phyloP scores from a whole-genome alignment of 2,888 invertebrate species.

The Melieria crassipennis region DNA sequence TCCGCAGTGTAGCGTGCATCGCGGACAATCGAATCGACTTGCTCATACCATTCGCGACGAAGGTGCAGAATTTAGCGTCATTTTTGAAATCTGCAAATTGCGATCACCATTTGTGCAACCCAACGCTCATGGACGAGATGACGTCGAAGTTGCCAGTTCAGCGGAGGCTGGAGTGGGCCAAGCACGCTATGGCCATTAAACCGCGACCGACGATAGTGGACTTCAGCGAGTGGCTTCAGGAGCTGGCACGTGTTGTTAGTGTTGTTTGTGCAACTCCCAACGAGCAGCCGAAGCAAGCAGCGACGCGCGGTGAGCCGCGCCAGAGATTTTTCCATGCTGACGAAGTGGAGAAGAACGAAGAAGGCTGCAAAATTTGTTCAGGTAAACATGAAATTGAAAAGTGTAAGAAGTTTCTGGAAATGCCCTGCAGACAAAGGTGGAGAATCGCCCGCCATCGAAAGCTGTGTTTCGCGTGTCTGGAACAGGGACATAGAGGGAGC shows the following conservation, averaged over 20 bases:
- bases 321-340: conserved; percentile 4
- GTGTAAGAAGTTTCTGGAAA: conserved; percentile 12
- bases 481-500: conserved; percentile 14
- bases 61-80: conserved; percentile 37
- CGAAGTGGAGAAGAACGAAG: conserved; percentile 1
- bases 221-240: conserved; percentile 37
- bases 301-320: conserved; percentile 9
- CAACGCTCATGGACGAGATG: conserved; percentile 36
- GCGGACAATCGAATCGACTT: no score
- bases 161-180: conserved; percentile 32
- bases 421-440: conserved; percentile 17
- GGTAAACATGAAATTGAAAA: not conserved
- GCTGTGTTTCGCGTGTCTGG: conserved; percentile 33
- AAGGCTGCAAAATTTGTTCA: not conserved
- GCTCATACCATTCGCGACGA: conserved; percentile 34
- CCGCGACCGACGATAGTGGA: conserved; percentile 29
- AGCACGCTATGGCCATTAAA: conserved; percentile 14
- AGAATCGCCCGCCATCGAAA: conserved; percentile 13
- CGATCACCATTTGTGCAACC: conserved; percentile 35
- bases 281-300: conserved; percentile 10
- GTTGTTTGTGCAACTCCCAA: conserved; percentile 5
- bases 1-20: no score
- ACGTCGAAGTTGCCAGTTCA: conserved; percentile 30
- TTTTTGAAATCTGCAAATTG: conserved; percentile 34
- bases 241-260: conserved; percentile 25